phyloP scores from a whole-genome alignment of 2,797 vertebrate species.

The Gymnoscopelus microlampas region DNA sequence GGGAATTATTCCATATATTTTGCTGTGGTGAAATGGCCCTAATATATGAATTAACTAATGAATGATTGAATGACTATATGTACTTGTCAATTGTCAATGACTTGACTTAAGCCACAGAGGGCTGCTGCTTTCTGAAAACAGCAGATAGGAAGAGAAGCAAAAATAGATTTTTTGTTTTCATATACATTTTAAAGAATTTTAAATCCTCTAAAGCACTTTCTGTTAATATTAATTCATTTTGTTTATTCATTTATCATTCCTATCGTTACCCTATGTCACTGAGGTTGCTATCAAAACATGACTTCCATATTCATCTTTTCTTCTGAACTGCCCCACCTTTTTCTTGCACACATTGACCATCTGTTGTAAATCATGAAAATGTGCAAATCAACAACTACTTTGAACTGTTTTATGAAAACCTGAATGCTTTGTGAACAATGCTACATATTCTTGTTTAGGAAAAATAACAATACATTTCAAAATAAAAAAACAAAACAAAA shows the following conservation, averaged over 20 bases:
- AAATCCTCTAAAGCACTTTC: slow-evolving; percentile 81
- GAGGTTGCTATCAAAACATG: slow-evolving; percentile 73
- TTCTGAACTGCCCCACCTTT: slow-evolving; percentile 54
- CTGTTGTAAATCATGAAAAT: slow-evolving; percentile 79
- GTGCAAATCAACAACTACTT: slow-evolving; percentile 84
- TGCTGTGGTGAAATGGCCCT: slow-evolving; percentile 49
- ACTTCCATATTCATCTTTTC: slow-evolving; percentile 68
- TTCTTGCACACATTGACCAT: slow-evolving; percentile 72
- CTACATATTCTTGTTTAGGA: slow-evolving; percentile 88
- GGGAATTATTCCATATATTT: slow-evolving; percentile 37
- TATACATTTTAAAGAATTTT: slow-evolving; percentile 79
- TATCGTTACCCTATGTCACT: slow-evolving; percentile 76
- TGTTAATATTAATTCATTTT: slow-evolving; percentile 77
- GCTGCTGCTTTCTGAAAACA: slow-evolving; percentile 80
- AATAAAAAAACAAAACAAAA: slow-evolving; percentile 73
- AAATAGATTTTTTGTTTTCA: slow-evolving; percentile 75
- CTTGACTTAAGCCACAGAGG: slow-evolving; percentile 76
- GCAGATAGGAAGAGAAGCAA: slow-evolving; percentile 79
- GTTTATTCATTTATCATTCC: slow-evolving; percentile 73
- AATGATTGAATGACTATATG: slow-evolving; percentile 65
- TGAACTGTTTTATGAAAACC: slow-evolving; percentile 84
- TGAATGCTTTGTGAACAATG: slow-evolving; percentile 92
- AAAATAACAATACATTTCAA: slow-evolving; percentile 80
- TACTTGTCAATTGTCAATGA: slow-evolving; percentile 66
- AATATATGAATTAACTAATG: slow-evolving; percentile 53